phyloP scores from a whole-genome alignment of 1,140 invertebrate species.

The Diorhabda sublineata region DNA sequence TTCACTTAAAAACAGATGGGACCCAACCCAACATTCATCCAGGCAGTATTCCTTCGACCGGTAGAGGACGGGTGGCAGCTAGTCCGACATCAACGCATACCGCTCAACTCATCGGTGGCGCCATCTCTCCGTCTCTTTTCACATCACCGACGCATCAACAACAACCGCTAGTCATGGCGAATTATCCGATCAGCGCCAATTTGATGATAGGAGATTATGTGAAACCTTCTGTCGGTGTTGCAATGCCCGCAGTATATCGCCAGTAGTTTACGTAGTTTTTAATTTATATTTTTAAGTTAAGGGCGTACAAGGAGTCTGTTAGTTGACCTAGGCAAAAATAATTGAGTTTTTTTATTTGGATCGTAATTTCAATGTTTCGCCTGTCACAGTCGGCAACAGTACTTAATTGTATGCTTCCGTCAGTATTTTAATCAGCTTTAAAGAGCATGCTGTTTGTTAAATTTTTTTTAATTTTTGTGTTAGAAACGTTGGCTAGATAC shows the following conservation, averaged over 20 bases:
- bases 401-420: too few relatives aligned
- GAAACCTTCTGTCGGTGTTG: slow-evolving; percentile 48
- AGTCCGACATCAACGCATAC: slow-evolving; percentile 61
- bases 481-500: too few relatives aligned
- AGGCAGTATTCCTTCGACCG: slow-evolving; percentile 60
- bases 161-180: slow-evolving; percentile 60
- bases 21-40: slow-evolving; percentile 61
- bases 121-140: slow-evolving; percentile 67
- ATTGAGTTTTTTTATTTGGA: not conserved
- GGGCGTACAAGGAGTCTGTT: not conserved
- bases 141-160: slow-evolving; percentile 44
- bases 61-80: slow-evolving; percentile 54
- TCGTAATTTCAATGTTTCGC: not conserved
- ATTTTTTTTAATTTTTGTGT: too few relatives aligned
- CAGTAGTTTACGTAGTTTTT: slow-evolving; percentile 21
- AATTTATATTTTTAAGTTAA: not conserved
- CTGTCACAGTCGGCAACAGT: not conserved
- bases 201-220: slow-evolving; percentile 79
- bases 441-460: too few relatives aligned
- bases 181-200: slow-evolving; percentile 69
- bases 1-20: slow-evolving; percentile 40
- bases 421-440: too few relatives aligned
- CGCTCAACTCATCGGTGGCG: slow-evolving; percentile 67
- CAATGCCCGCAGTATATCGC: slow-evolving; percentile 44
- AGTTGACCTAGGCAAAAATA: slow-evolving; percentile 8